phyloP scores from a whole-genome alignment of 2,797 vertebrate genomes.

The Chiroxiphia lanceolata region DNA sequence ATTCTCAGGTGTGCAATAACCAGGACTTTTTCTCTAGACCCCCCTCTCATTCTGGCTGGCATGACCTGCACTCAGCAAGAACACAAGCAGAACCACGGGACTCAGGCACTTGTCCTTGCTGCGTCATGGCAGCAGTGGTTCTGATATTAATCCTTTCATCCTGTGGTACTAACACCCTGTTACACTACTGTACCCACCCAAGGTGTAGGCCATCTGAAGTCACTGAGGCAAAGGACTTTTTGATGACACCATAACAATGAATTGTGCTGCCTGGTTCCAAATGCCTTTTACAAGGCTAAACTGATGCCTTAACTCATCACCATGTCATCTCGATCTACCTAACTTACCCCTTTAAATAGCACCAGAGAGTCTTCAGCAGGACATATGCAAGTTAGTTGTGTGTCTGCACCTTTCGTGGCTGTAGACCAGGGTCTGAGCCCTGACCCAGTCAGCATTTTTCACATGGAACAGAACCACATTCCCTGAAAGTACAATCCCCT shows the following conservation, averaged over 20 bases:
- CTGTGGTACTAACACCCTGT: background rate
- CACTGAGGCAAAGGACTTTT: background rate
- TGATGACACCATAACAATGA: background rate
- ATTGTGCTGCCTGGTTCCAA: background rate
- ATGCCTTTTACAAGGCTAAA: background rate
- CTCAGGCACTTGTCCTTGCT: background rate
- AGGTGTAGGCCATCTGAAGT: background rate
- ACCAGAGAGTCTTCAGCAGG: background rate
- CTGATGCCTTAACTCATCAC: background rate
- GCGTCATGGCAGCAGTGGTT: background rate
- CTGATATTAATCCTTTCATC: background rate
- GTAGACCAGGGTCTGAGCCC: background rate
- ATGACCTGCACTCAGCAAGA: background rate
- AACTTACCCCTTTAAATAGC: fast-evolving
- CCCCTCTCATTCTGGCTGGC: background rate
- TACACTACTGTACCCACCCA: fast-evolving
- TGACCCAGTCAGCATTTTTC: background rate
- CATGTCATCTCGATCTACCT: background rate
- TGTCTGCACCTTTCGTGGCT: fast-evolving
- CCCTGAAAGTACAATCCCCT: background rate
- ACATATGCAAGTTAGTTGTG: fast-evolving
- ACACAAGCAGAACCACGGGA: background rate
- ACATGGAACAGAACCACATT: background rate
- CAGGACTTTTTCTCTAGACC: background rate
- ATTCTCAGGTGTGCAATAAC: background rate